Evolutionary conservation across 2,888 invertebrate genomes (phyloP), one percentile per base, ranked within the genome.

Genomic region (Lampropteryx suffumata): DNA sequence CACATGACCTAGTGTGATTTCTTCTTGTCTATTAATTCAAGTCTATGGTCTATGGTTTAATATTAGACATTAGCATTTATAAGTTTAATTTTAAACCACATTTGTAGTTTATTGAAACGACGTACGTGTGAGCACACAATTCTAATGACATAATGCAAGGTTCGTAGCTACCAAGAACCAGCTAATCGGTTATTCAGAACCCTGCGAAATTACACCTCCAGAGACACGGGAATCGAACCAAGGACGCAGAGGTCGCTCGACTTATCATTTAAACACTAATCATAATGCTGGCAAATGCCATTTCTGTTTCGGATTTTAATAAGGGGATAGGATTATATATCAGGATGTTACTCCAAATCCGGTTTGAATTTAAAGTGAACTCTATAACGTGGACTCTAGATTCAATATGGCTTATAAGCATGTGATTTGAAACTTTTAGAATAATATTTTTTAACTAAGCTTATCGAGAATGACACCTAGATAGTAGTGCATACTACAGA

Each of bases 261-360:
- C 81, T 87, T 85, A 88, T 88, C 89, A 88, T 88, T 87, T 86
- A 83, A 79, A 75, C 74, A 72, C 82, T 87, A 86, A 88, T 86
- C 81, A 90, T 83, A 76, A 85, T 82, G 76, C 65, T 73, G 76
- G 42, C 85, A 75, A 84, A 85, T 89, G 88, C 85, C 89, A 88
- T 89, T 89, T 82, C 75, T 71, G 84, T 74, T 84, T 81, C 71
- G 72, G 72, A 59, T 86, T 82, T 84, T 87, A 88, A 87, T 87
- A 77, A 81, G 73, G 71, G 76, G 74, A 79, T 76, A 73, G 67
- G 71, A 65, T 73, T 73, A 76, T 74, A 27, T 14, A n/a, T n/a
- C 29, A 24, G 35, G 43, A 17, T 43, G 47, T 37, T 43, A 42
- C 37, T 46, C 6, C 11, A n/a, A 51, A 46, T 40, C 9, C 1